Evolutionary conservation across 2,888 invertebrate species (phyloP).

Genomic region (Drepana falcataria): DNA sequence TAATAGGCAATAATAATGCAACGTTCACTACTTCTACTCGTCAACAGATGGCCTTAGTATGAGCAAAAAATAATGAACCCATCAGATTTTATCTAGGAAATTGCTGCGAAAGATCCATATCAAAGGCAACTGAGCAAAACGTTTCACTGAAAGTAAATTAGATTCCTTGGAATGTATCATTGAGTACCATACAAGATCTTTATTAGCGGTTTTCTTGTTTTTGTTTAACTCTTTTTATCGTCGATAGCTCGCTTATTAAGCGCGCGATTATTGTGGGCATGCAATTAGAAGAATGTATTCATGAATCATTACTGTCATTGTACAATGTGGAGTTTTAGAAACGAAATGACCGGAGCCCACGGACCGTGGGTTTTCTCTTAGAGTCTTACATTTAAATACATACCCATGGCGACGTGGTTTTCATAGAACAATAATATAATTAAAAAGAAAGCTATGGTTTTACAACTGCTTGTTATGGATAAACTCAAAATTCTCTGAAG

Average conservation of each 20-base stretch:
- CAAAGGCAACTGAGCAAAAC: conserved; percentile 30
- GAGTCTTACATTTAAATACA: neutral
- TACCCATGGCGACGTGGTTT: too few relatives aligned
- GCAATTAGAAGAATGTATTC: neutral
- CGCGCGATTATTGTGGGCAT: neutral
- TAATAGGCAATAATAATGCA: conserved; percentile 4
- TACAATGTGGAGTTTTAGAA: neutral
- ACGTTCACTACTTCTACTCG: conserved; percentile 5
- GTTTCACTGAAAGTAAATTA: conserved; percentile 27
- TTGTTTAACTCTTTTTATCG: conserved; percentile 10
- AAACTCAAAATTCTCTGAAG: too few relatives aligned
- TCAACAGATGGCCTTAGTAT: conserved; percentile 18
- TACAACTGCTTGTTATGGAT: too few relatives aligned
- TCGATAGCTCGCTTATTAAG: neutral
- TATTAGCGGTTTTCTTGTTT: conserved; percentile 34
- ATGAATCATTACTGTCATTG: neutral
- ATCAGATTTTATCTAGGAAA: conserved; percentile 32
- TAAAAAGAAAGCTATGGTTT: too few relatives aligned
- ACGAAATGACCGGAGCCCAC: neutral
- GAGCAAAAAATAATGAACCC: conserved; percentile 6
- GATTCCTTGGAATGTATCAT: conserved; percentile 35
- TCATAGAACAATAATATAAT: too few relatives aligned
- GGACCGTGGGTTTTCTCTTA: conserved; percentile 4
- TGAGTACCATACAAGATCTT: conserved; percentile 46
- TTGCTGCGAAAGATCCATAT: conserved; percentile 31